phyloP scores from a whole-genome alignment of 2,888 invertebrate species.

The Crossocerus cetratus region DNA sequence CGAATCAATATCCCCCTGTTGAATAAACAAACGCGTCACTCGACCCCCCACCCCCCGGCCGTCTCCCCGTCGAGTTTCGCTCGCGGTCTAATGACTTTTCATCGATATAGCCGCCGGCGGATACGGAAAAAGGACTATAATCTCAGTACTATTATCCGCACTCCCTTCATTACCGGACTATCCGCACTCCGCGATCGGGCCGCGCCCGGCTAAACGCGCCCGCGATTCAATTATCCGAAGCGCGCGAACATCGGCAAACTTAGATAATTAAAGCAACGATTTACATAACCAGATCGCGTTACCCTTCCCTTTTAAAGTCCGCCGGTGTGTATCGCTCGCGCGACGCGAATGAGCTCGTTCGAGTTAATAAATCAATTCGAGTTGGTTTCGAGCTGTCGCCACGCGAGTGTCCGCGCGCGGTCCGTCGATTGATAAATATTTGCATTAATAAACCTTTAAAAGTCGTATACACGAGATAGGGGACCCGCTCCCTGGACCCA shows the following conservation, averaged over 20 bases:
- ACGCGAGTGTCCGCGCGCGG: too few species aligned
- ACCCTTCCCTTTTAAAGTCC: too few species aligned
- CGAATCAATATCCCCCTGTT: neutral
- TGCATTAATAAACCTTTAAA: too few species aligned
- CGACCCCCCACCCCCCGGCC: constrained; percentile 14
- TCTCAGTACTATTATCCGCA: neutral
- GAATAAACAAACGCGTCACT: constrained; percentile 21
- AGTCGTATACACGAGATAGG: too few species aligned
- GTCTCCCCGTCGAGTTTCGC: neutral
- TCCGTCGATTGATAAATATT: too few species aligned
- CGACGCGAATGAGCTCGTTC: too few species aligned
- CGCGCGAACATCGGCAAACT: neutral
- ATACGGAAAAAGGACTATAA: neutral
- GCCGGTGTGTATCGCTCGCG: too few species aligned
- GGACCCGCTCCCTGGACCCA: too few species aligned
- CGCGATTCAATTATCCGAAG: neutral
- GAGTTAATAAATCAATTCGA: too few species aligned
- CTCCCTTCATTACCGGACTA: neutral
- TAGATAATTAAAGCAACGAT: neutral
- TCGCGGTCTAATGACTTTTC: neutral
- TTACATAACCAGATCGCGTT: neutral
- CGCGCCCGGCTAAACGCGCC: too few species aligned
- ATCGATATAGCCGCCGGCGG: too few species aligned
- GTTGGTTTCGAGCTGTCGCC: too few species aligned
- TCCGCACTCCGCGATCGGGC: neutral